These are phyloP conservation scores for Saccostrea echinata DNA, from an alignment of 1,140 invertebrate genomes.

Conservation along the genomic window DNA sequence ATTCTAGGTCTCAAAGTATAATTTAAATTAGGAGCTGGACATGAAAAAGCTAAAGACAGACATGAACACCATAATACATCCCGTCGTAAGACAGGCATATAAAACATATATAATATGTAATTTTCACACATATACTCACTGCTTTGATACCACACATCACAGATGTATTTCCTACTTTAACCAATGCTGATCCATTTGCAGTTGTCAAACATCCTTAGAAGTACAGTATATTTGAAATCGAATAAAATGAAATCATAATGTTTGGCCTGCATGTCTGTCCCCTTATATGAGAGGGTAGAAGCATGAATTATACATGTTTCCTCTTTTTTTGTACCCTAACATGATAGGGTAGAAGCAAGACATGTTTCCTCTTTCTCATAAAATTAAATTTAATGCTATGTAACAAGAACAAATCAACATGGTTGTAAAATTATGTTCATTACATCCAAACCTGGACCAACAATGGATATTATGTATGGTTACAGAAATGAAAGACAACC, in stretches of 20 bases:
- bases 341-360: not conserved
- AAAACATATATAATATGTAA: not conserved
- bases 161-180: constrained; percentile 87
- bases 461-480: no score
- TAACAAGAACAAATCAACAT: no score
- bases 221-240: constrained; percentile 7
- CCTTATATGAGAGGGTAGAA: not conserved
- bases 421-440: no score
- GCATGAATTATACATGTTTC: not conserved
- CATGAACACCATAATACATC: no score
- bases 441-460: no score
- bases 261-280: not conserved
- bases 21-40: no score
- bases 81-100: no score
- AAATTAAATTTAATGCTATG: no score
- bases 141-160: constrained; percentile 90
- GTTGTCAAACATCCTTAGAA: constrained; percentile 83
- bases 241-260: not conserved
- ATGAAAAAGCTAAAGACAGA: no score
- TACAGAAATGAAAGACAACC: no score
- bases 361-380: not conserved
- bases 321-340: not conserved
- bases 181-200: constrained; percentile 87
- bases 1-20: no score
- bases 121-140: constrained; percentile 80